Evolutionary conservation across 2,113 vertebrate genomes (phyloP).

Genomic region (Origma solitaria): DNA sequence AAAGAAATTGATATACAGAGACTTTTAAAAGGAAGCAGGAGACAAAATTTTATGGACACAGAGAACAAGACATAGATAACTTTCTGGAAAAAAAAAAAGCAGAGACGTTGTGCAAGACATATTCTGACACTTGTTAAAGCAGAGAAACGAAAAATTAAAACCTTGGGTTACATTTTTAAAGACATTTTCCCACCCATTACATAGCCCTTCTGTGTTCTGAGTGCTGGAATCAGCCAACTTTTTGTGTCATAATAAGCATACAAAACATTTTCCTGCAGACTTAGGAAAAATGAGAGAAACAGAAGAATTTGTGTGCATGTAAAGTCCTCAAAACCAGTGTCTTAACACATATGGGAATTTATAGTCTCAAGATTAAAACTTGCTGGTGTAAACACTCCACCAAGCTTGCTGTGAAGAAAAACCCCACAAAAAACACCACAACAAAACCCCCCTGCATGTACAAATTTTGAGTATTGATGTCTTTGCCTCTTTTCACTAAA

Average conservation of each 20-base stretch:
- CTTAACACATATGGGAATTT: not conserved
- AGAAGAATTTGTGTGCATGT: not conserved
- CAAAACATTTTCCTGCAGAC: not conserved
- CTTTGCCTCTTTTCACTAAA: not conserved
- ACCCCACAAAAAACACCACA: rapidly evolving
- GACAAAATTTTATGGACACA: not conserved
- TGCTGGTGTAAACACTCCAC: not conserved
- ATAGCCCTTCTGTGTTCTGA: not conserved
- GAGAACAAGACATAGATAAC: not conserved
- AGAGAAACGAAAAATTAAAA: constrained; percentile 9
- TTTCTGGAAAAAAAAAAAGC: not conserved
- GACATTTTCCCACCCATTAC: not conserved
- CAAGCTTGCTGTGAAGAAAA: not conserved
- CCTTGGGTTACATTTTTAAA: not conserved
- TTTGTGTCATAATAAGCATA: not conserved
- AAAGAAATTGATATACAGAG: constrained; percentile 26
- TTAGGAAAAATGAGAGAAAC: constrained; percentile 33
- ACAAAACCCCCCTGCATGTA: not conserved
- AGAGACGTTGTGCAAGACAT: not conserved
- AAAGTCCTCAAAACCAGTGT: not conserved
- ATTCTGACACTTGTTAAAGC: constrained; percentile 22
- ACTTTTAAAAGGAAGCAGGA: not conserved
- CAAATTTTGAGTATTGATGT: not conserved
- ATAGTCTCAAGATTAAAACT: not conserved
- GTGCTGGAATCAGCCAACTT: not conserved